Evolutionary conservation across 2,797 vertebrate genomes (phyloP), one percentile per base, ranked within the genome.

Genomic region (Ctenopoma kingsleyae): DNA sequence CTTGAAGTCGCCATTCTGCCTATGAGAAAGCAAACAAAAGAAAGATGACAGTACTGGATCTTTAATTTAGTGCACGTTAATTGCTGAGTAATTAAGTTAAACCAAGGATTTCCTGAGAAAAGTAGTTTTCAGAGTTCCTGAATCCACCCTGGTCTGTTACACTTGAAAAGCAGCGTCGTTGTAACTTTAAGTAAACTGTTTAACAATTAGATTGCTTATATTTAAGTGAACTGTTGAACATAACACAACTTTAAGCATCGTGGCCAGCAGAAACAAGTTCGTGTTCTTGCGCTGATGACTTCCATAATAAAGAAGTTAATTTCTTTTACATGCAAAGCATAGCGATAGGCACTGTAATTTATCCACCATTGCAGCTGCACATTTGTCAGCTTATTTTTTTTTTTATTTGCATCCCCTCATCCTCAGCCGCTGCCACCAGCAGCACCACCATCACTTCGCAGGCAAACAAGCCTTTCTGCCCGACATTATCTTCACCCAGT

Each of bases 401-500:
- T 52, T 25, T 63, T 70, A 70, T 84, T 78, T 56, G 76, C 77
- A 80, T 87, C 76, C 63, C 44, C 36, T 69, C 80, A 79, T 84
- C 75, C 71, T 84, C 67, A 68, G 71, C 79, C 82, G 67, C 83
- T 76, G 76, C 85, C 89, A 84, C 82, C 89, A 82, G 80, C 89
- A 85, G 65, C 85, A 76, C 67, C 89, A 82, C 85, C 87, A 89
- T 88, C 90, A 90, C 91, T 85, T 84, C 84, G 81, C 90, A 87
- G 87, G 78, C 85, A 81, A 89, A 89, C 88, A 79, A 91, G 86
- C 86, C 80, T 65, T 70, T 78, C 83, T 85, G 74, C 87, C 87
- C 87, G 92, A 92, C 92, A 91, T 92, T 89, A 88, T 88, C 89
- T 86, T 87, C 90, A 88, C 87, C 89, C 88, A 83, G 74, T 78